Evolutionary conservation across 2,113 vertebrate genomes (phyloP), one percentile per base, ranked within the genome.

Genomic region (Aspiorhynchus laticeps): DNA sequence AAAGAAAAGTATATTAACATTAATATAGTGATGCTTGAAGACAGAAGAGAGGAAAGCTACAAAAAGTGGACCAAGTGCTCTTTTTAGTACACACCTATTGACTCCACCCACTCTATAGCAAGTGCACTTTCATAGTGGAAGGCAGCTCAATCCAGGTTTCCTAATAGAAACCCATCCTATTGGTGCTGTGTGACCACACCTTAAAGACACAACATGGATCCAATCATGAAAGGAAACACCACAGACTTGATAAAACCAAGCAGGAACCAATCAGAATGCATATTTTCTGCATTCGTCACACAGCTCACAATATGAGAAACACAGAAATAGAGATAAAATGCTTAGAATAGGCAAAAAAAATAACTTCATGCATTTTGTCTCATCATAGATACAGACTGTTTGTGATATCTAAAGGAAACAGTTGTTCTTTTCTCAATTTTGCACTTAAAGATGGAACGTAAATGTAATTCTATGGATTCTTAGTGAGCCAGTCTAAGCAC

Each of bases 231-330:
- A 79, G 78, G 78, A 53, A 82, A 33, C 21, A 88, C 71, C 46
- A 80, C 46, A 88, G 89, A 94, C 93, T 94, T 94, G 92, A 90
- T 93, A 93, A 93, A 94, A 93, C 93, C 93, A 93, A 94, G 91
- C 91, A 74, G 90, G 92, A 95, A 92, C 92, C 93, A 93, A 92
- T 95, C 95, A 88, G 95, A 95, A 95, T 85, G 90, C 92, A 83
- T 46, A 7, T 1, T 14, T 81, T 41, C 11, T 65, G 91, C 91
- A 92, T 94, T 94, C 94, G n/a, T 95, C 95, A 96, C 87, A 78
- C 92, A 93, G 94, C 91, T 94, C 93, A 82, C 87, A 93, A 90
- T 89, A 89, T 87, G 89, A 92, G 90, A 90, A 87, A 80, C 26
- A 56, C 65, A 53, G 3, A 36, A 21, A 69, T 28, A 41, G 48